phyloP scores from a whole-genome alignment of 2,113 vertebrate genomes.

The Stictonetta naevosa region DNA sequence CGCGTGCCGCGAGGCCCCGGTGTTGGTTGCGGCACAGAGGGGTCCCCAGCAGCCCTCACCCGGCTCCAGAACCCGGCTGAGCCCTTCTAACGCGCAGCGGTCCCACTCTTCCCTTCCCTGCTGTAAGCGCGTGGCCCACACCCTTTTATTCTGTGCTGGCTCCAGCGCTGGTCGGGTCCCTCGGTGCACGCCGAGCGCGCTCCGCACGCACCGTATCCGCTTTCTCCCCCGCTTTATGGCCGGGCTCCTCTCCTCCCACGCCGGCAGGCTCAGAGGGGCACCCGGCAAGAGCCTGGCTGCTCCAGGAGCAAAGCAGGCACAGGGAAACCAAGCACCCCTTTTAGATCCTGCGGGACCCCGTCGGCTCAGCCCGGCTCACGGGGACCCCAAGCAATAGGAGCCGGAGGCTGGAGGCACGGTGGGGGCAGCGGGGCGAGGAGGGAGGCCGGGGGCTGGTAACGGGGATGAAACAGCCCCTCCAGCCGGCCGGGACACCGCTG shows the following conservation, averaged over 20 bases:
- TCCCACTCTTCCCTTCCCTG: neutral
- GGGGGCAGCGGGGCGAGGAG: neutral
- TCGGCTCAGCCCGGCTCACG: rapidly evolving
- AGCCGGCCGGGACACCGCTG: neutral
- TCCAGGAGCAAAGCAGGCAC: rapidly evolving
- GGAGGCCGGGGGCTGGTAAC: neutral
- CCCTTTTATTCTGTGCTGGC: neutral
- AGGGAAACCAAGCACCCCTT: neutral
- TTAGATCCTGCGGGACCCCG: neutral
- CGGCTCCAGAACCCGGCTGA: neutral
- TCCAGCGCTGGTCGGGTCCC: neutral
- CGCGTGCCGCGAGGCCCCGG: rapidly evolving
- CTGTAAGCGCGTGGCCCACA: neutral
- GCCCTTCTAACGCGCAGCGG: neutral
- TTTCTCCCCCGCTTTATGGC: neutral
- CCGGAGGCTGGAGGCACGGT: too few relatives aligned
- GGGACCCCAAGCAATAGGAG: neutral
- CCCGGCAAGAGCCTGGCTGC: neutral
- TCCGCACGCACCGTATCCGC: neutral
- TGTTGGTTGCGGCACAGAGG: rapidly evolving
- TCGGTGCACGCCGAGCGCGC: neutral
- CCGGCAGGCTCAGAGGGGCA: neutral
- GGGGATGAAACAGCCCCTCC: neutral
- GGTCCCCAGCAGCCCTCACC: rapidly evolving
- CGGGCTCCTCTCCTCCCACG: neutral